Evolutionary conservation across 2,113 vertebrate species (phyloP).

Genomic region (Orcinus orca): DNA sequence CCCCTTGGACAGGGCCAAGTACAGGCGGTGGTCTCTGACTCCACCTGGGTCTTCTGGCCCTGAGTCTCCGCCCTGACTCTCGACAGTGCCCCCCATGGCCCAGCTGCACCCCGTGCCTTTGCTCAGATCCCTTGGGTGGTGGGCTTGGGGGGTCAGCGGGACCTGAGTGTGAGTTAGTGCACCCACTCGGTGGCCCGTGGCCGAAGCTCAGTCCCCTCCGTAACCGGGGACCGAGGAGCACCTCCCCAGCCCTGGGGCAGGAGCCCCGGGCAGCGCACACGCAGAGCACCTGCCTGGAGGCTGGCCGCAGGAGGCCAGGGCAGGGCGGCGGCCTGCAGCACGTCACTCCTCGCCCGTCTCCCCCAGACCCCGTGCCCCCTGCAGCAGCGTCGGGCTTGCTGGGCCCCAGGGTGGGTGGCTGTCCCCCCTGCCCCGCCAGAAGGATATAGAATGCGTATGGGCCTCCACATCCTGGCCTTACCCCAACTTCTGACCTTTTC

Average conservation of each 20-base stretch:
- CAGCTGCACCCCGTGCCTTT: not conserved
- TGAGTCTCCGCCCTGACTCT: rapidly evolving
- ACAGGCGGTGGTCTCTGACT: not conserved
- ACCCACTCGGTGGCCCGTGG: rapidly evolving
- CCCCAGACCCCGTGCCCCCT: rapidly evolving
- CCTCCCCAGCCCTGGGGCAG: rapidly evolving
- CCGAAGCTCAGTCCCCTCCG: rapidly evolving
- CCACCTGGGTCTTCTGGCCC: not conserved
- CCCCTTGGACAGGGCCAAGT: rapidly evolving
- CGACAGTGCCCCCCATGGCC: not conserved
- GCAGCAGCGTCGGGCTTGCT: rapidly evolving
- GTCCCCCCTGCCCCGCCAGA: rapidly evolving
- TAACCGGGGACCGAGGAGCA: rapidly evolving
- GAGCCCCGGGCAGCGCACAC: no score
- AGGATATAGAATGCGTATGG: rapidly evolving
- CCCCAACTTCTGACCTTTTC: not conserved
- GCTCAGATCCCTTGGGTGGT: not conserved
- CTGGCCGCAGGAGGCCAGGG: rapidly evolving
- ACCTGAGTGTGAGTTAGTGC: not conserved
- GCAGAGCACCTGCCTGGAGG: rapidly evolving
- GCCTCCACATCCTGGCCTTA: rapidly evolving
- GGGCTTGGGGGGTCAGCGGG: not conserved
- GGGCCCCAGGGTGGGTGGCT: rapidly evolving
- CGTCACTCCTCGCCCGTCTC: rapidly evolving
- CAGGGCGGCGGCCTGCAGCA: not conserved